A percentile compares a stretch with the other conserved stretches of the same genome.
Conservation (phyloP, 1,140 invertebrate genomes). For the Diorhabda carinulata region DNA sequence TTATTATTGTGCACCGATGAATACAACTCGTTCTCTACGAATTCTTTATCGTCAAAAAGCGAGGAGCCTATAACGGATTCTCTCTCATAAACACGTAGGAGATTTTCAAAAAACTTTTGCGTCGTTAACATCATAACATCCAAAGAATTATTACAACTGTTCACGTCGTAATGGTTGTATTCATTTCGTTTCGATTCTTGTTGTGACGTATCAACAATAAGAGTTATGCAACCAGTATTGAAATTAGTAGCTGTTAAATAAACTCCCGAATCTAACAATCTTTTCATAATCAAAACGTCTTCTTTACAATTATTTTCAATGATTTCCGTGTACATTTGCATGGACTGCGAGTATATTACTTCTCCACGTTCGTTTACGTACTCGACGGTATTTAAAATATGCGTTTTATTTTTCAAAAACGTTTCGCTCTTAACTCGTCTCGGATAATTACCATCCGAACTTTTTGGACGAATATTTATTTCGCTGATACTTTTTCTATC, state of each 20-base stretch:
- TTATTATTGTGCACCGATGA: neutral
- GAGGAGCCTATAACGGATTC: slow-evolving; percentile 29
- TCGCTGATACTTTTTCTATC: slow-evolving; percentile 11
- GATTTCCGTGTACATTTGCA: neutral
- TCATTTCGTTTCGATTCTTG: neutral
- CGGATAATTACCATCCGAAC: neutral
- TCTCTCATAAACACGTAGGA: slow-evolving; percentile 35
- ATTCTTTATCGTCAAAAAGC: slow-evolving; percentile 32
- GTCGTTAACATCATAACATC: slow-evolving; percentile 21
- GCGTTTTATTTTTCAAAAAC: too few species aligned
- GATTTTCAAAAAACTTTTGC: slow-evolving; percentile 34
- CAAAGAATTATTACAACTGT: neutral
- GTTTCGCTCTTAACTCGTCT: neutral
- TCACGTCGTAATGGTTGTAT: neutral
- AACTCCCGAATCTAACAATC: neutral
- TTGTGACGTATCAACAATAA: neutral
- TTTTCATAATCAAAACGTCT: neutral
- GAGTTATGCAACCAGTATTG: neutral
- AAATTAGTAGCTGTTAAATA: neutral
- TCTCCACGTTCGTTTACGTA: too few species aligned
- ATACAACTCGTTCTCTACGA: slow-evolving; percentile 15
- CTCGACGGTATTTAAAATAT: too few species aligned
- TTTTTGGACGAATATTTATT: neutral
- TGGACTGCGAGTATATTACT: neutral
- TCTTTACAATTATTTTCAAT: neutral